phyloP scores from a whole-genome alignment of 2,888 invertebrate genomes.

The Apomyelois bistriatella region DNA sequence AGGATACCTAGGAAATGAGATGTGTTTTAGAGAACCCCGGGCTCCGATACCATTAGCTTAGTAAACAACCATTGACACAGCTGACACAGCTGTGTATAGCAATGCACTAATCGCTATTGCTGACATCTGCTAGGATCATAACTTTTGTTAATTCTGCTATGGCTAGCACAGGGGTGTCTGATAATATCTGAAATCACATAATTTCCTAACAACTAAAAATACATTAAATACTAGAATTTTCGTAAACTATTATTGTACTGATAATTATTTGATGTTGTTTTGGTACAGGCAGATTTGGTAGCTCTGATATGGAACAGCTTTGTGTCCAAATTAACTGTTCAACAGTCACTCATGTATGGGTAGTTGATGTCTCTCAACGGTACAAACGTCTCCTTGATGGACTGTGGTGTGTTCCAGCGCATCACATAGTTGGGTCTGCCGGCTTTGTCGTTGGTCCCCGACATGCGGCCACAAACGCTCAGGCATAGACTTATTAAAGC shows the following conservation, averaged over 20 bases:
- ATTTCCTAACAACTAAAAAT: background rate
- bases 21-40: no score
- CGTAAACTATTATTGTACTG: slow-evolving; percentile 26
- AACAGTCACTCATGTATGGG: slow-evolving; percentile 90
- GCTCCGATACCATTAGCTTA: no score
- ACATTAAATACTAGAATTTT: slow-evolving; percentile 7
- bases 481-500: no score
- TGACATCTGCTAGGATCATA: no score
- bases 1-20: no score
- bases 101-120: no score
- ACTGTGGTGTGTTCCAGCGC: slow-evolving; percentile 95
- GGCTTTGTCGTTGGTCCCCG: slow-evolving; percentile 99
- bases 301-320: background rate
- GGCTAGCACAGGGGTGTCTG: no score
- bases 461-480: slow-evolving; percentile 96
- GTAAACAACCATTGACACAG: no score
- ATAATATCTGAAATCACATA: no score
- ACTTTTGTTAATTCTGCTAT: no score
- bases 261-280: slow-evolving; percentile 20
- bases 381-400: slow-evolving; percentile 95
- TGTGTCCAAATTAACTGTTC: background rate
- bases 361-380: slow-evolving; percentile 90
- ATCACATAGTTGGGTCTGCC: slow-evolving; percentile 97
- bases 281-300: background rate
- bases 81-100: no score